Evolutionary conservation across 1,140 invertebrate genomes (phyloP).

Genomic region (Eumaeus atala): DNA sequence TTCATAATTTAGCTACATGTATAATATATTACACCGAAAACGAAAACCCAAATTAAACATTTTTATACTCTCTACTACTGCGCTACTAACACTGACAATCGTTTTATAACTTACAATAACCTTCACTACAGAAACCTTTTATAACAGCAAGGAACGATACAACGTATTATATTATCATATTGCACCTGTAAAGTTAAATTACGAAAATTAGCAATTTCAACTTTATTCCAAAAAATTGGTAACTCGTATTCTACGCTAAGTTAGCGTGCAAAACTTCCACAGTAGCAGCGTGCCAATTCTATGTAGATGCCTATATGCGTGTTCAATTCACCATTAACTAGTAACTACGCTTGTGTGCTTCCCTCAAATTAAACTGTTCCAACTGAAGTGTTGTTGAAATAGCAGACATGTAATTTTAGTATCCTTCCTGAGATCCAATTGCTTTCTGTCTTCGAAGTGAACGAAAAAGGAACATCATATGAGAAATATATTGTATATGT

Average conservation of each 20-base stretch:
- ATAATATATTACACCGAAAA: no score
- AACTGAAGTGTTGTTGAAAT: slow-evolving; percentile 2
- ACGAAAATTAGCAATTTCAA: neutral
- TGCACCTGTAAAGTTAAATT: slow-evolving; percentile 7
- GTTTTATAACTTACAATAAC: no score
- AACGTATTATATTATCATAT: neutral
- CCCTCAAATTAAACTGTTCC: slow-evolving; percentile 8
- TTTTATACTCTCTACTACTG: no score
- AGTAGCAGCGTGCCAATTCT: neutral
- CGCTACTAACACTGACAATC: no score
- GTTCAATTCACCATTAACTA: slow-evolving; percentile 7
- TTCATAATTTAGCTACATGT: no score
- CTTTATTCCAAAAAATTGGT: slow-evolving; percentile 6
- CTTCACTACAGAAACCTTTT: no score
- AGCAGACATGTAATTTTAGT: neutral
- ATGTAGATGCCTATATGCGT: neutral
- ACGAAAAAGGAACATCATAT: no score
- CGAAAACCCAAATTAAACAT: no score
- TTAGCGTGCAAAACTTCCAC: neutral
- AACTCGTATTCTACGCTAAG: neutral
- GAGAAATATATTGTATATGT: no score
- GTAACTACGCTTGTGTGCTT: neutral
- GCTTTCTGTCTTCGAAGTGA: no score
- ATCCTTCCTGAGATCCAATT: no score
- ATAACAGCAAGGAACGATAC: no score